Base-by-base conservation (phyloP, 64 coral and sea anemone species). In the Anthopleura sola region DNA sequence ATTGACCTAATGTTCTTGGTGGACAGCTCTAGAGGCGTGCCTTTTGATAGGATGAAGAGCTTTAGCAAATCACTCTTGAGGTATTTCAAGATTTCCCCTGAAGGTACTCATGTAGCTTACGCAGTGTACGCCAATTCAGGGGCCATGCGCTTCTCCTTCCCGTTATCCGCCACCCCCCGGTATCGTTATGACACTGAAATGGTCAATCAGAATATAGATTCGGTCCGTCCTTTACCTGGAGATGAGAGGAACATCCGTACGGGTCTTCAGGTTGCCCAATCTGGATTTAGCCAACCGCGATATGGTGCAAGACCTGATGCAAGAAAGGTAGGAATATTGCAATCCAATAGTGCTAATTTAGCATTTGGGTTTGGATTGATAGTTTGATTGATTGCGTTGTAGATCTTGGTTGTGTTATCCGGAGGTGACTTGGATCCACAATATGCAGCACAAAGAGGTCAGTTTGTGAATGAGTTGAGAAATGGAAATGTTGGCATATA, bases 331-430 rank as follows among this genome's bases (percentile, higher is more conserved):
- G 23, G 58, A 62, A 21, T 62, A 18, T 62, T 62, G 4, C 24
- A 62, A 55, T 44, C 40, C 4, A 8, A 44, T 44, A 44, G 40
- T 44, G 40, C 9, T 44, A 44, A 44, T 44, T 8, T 44, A 44
- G 9, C 4, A 44, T 44, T 44, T 44, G 40, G 40, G 40, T 6
- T 44, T 44, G 40, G 40, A 44, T 44, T 44, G 4, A 44, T 44
- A 44, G 4, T 44, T 44, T 44, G 40, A 44, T 44, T 44, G 40
- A 18, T 62, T 84, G 24, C 5, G 21, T 64, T 84, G 28, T 31
- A 94, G 92, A 83, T 82, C 0, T 85, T 94, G 39, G 84, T 94
- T n/a, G 57, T 94, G 16, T 19, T 94, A 24, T 87, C 92, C 44
- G 85, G 88, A n/a, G 92, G 92, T 87, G 58, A 82, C 37, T 58